Conservation (phyloP, 2,888 invertebrate species). For the Atethmia centrago region DNA sequence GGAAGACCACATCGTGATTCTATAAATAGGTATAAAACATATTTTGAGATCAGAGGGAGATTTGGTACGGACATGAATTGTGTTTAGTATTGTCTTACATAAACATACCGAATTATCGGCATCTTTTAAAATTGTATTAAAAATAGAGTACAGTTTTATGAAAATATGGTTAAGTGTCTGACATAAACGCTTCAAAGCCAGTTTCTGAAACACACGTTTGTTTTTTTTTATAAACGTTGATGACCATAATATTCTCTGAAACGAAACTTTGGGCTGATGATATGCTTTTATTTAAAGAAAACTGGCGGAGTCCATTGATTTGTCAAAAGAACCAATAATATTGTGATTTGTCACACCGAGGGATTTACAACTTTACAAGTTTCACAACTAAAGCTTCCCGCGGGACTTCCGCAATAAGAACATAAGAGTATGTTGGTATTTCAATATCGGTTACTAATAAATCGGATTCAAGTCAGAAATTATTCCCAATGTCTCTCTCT, state of each 20-base stretch:
- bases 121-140: constrained; percentile 48
- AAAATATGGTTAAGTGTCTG: constrained; percentile 42
- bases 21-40: constrained; percentile 54
- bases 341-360: constrained; percentile 19
- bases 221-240: constrained; percentile 7
- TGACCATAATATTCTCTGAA: background rate
- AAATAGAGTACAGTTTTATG: constrained; percentile 50
- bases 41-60: constrained; percentile 64
- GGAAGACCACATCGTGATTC: constrained; percentile 59
- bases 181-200: constrained; percentile 47
- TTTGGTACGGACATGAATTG: constrained; percentile 51
- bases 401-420: constrained; percentile 12
- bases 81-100: constrained; percentile 65
- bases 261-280: background rate
- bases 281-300: constrained; percentile 3
- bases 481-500: constrained; percentile 55
- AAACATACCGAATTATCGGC: constrained; percentile 46
- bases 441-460: constrained; percentile 26
- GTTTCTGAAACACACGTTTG: constrained; percentile 6
- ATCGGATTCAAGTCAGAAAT: constrained; percentile 30
- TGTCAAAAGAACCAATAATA: background rate
- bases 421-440: background rate
- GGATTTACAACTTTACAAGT: constrained; percentile 27
- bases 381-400: constrained; percentile 6
- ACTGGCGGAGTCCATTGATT: background rate